A percentile compares a stretch with the other conserved stretches of the same genome.
These are phyloP conservation scores for Trogon melanurus DNA, from an alignment of 2,113 vertebrate species.

Conservation along the genomic window DNA sequence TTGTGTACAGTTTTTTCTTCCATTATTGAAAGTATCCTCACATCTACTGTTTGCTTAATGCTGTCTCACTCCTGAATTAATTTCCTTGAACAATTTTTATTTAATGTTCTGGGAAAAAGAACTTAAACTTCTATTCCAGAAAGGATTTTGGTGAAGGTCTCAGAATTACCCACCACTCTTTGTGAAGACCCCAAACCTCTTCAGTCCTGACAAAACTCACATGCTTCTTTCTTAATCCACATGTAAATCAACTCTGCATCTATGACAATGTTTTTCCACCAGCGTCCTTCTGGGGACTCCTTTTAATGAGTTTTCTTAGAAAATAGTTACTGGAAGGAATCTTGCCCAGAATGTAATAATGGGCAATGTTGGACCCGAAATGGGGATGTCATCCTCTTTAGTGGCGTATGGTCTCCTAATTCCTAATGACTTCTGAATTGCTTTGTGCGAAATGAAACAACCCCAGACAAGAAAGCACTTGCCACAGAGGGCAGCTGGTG, in stretches of 20 bases:
- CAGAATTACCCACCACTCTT: not conserved
- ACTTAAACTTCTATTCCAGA: not conserved
- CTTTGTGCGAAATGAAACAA: not conserved
- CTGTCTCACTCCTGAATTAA: not conserved
- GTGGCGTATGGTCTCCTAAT: not conserved
- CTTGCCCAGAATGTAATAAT: not conserved
- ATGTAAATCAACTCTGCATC: not conserved
- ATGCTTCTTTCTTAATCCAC: not conserved
- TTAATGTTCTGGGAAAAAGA: not conserved
- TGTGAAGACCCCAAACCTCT: not conserved
- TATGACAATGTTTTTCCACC: not conserved
- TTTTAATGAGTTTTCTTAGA: not conserved
- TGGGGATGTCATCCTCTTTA: not conserved
- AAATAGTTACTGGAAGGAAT: not conserved
- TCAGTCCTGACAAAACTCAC: not conserved
- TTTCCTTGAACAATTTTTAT: not conserved
- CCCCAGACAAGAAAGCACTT: not conserved
- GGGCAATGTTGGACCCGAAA: not conserved
- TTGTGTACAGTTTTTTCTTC: not conserved
- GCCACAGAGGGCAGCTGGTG: not conserved
- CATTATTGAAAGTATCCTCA: not conserved
- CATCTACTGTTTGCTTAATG: accelerated
- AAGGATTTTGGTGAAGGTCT: not conserved
- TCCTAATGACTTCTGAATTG: not conserved
- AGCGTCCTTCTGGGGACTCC: not conserved